Conservation (phyloP, 1,140 invertebrate species). For the Brachionus rotundiformis region DNA sequence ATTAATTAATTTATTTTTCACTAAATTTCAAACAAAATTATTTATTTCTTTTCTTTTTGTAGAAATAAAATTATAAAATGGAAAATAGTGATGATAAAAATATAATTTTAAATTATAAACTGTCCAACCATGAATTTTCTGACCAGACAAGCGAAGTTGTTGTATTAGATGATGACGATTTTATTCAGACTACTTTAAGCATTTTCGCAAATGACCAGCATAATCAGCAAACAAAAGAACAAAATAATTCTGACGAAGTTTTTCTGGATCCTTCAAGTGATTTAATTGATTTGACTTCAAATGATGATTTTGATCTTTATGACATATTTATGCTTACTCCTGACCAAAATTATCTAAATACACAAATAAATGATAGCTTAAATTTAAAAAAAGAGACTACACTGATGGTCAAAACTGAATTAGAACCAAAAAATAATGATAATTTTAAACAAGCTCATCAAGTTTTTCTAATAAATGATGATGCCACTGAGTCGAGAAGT, state of each 20-base stretch:
- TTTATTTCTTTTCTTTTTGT: no score
- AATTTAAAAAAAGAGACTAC: neutral
- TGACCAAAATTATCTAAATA: neutral
- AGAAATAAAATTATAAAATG: slow-evolving; percentile 3
- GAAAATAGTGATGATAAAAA: neutral
- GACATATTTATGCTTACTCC: neutral
- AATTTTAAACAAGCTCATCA: neutral
- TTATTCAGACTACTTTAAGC: slow-evolving; percentile 27
- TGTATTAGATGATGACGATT: slow-evolving; percentile 34
- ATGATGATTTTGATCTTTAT: slow-evolving; percentile 35
- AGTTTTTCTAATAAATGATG: neutral
- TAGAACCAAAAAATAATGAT: neutral
- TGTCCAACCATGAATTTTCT: neutral
- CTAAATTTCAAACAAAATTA: no score
- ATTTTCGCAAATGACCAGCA: neutral
- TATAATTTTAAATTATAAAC: neutral
- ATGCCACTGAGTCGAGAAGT: neutral
- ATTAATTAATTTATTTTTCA: no score
- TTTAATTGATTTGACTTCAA: slow-evolving; percentile 7
- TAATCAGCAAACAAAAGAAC: neutral
- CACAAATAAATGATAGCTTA: neutral
- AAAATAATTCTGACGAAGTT: neutral
- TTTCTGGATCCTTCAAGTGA: neutral
- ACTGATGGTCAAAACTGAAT: neutral
- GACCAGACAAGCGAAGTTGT: neutral